A percentile compares a stretch with the other conserved stretches of the same genome.
Evolutionary conservation across 2,113 vertebrate genomes (phyloP).

Genomic region (Sitta europaea): DNA sequence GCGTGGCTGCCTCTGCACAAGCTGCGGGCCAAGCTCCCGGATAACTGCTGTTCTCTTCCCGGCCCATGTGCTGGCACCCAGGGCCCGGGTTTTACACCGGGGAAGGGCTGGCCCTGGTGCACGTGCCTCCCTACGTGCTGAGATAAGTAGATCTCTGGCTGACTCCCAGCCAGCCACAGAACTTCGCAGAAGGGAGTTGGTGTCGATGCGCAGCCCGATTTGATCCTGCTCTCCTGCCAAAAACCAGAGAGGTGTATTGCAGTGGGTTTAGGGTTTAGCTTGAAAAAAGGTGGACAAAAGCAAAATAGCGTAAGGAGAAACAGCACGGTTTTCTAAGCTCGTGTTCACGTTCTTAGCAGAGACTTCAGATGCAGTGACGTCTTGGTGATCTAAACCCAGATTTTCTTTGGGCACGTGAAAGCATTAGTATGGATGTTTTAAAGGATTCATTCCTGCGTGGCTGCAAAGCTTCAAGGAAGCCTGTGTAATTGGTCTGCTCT

Average conservation of each 20-base stretch:
- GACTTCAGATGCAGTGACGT: background rate
- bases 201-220: background rate
- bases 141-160: background rate
- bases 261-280: background rate
- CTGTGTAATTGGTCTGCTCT: background rate
- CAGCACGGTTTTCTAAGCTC: background rate
- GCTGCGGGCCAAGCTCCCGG: background rate
- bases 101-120: background rate
- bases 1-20: background rate
- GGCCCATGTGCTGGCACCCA: rapidly evolving
- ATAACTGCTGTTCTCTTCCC: background rate
- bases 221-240: background rate
- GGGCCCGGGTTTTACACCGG: background rate
- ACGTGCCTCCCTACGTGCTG: background rate
- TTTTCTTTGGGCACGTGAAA: background rate
- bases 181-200: background rate
- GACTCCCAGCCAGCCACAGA: background rate
- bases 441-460: background rate
- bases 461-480: background rate
- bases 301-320: background rate
- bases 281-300: background rate
- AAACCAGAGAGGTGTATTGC: background rate
- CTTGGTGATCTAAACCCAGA: background rate
- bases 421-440: background rate
- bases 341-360: background rate